Evolutionary conservation across 35 echinoderm and acorn worm genomes (phyloP), one percentile per base, ranked within the genome.

Genomic region (Ophiothrix spiculata): DNA sequence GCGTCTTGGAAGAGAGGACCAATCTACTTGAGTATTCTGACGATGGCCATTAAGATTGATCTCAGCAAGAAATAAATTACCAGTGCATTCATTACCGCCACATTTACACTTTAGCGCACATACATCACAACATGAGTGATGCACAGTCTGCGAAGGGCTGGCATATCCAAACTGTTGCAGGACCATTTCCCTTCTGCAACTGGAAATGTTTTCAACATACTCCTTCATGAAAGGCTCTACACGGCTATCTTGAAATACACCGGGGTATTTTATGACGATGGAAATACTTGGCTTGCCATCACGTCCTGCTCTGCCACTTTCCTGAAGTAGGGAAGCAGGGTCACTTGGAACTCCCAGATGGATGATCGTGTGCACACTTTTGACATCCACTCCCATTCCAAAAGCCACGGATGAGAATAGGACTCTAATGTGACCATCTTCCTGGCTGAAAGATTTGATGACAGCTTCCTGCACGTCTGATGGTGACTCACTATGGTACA

Each of bases 351-450:
- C 79, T 13, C 87, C 87, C 75, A 75, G 23, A 46, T 83, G 80
- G 40, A 83, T 76, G 39, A 90, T 75, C 35, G 49, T 82, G 79
- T 82, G 25, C 39, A 82, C 15, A 37, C 80, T 40, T 45, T 83
- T 75, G 49, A 82, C 79, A 90, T 90, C 38, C 0, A 90, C 33
- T 35, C 87, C 87, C 80, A 83, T 75, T 23, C 87, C 87, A 83
- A 90, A 90, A 36, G 87, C 87, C 39, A 90, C 83, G 1, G 79
- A 83, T 32, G 79, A 76, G 83, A 90, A 90, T 13, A 90, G 34
- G 4, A 90, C 42, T 63, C 87, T 36, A 41, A 90, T 34, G 3
- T 74, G 17, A 34, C 87, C 79, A 29, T 90, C 33, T 33, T 37
- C 54, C 63, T 90, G 35, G 25, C 33, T 35, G 32, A 90, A 90